phyloP scores from a whole-genome alignment of 2,888 invertebrate species.

The Macroteleia sp. region DNA sequence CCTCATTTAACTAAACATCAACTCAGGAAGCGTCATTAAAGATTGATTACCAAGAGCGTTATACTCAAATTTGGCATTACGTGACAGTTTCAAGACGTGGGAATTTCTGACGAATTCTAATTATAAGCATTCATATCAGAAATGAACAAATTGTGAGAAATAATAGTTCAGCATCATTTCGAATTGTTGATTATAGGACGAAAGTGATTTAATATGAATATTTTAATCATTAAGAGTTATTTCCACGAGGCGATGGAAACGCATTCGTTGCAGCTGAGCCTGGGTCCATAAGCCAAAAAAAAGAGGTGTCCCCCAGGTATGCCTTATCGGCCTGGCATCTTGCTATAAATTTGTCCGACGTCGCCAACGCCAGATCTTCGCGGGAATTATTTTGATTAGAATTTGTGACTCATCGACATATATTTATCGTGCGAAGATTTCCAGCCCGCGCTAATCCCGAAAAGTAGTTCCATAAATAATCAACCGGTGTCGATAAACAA shows the following conservation, averaged over 20 bases:
- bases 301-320: constrained; percentile 83
- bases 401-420: constrained; percentile 79
- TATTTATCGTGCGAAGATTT: constrained; percentile 68
- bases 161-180: no score
- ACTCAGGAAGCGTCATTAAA: constrained; percentile 21
- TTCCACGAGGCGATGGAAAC: no score
- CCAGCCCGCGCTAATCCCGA: constrained; percentile 3
- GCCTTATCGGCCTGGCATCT: constrained; percentile 65
- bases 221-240: no score
- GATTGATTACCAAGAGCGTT: constrained; percentile 37
- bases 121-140: constrained; percentile 22
- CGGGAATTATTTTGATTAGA: constrained; percentile 79
- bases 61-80: constrained; percentile 15
- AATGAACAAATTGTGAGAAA: no score
- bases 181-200: no score
- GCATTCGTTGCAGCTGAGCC: no score
- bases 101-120: constrained; percentile 11
- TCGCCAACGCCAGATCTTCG: constrained; percentile 51
- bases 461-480: constrained; percentile 44
- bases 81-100: constrained; percentile 7
- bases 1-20: constrained; percentile 20
- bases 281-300: no score
- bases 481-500: constrained; percentile 37
- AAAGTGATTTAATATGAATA: no score
- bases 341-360: constrained; percentile 56